Evolutionary conservation across 1,140 invertebrate genomes (phyloP).

Genomic region (Reticulitermes speratus): DNA sequence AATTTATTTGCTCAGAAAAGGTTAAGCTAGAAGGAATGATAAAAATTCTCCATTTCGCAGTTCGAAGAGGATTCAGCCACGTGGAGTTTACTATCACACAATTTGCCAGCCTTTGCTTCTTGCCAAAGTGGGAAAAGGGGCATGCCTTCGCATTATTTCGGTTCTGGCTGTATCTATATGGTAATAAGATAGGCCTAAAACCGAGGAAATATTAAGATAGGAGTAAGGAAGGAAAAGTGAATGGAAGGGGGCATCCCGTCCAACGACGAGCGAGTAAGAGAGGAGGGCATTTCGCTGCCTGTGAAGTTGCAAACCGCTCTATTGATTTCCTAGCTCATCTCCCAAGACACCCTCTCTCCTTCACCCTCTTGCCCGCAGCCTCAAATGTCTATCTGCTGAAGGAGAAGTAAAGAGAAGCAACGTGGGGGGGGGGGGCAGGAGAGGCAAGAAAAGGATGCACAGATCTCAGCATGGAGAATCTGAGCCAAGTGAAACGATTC

Average conservation of each 20-base stretch:
- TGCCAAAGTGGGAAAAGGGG: not conserved
- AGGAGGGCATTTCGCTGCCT: not conserved
- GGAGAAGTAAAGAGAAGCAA: slow-evolving; percentile 7
- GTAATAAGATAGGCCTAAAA: not conserved
- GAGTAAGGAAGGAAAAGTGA: slow-evolving; percentile 4
- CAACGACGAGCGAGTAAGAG: not conserved
- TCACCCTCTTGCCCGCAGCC: not conserved
- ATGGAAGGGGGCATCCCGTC: not conserved
- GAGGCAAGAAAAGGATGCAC: not conserved
- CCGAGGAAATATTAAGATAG: slow-evolving; percentile 13
- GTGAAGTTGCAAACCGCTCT: slow-evolving; percentile 17
- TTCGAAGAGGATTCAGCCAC: not conserved
- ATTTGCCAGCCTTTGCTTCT: not conserved
- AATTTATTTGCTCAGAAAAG: not conserved
- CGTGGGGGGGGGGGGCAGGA: not conserved
- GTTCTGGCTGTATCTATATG: not conserved
- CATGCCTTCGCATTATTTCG: not conserved
- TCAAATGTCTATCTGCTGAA: slow-evolving; percentile 8
- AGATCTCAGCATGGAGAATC: not conserved
- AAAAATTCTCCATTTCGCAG: not conserved
- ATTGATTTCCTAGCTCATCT: slow-evolving; percentile 16
- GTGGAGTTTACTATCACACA: not conserved
- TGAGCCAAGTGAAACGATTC: not conserved
- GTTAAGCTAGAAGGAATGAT: not conserved
- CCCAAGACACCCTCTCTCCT: not conserved